A percentile compares a stretch with the other conserved stretches of the same genome.
Evolutionary conservation across 2,113 vertebrate species (phyloP).

Genomic region (Hippocampus mohnikei): DNA sequence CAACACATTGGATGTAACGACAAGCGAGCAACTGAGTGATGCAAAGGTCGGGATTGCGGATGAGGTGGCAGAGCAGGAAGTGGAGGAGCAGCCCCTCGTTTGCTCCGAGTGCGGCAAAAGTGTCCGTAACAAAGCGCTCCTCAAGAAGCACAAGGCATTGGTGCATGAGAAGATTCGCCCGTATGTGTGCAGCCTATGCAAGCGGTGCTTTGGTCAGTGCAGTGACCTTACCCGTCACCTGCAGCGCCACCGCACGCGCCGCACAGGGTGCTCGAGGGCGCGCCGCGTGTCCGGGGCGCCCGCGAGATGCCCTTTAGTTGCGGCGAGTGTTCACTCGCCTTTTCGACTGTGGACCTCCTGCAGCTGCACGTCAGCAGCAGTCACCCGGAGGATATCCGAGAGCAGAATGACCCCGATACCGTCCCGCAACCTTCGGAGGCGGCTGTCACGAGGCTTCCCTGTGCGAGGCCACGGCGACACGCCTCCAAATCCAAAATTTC

Average conservation of each 20-base stretch:
- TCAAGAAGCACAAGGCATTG: conserved; percentile 37
- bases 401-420: conserved; percentile 14
- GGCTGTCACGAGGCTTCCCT: background rate
- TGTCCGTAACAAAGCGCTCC: conserved; percentile 23
- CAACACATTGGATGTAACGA: background rate
- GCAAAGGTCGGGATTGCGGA: background rate
- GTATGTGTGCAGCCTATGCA: conserved; percentile 56
- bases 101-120: conserved; percentile 48
- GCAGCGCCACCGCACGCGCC: conserved; percentile 28
- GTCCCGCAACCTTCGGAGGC: background rate
- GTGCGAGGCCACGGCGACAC: conserved; percentile 51
- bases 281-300: background rate
- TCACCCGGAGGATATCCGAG: conserved; percentile 25
- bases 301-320: conserved; percentile 32
- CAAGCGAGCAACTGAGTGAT: background rate
- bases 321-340: conserved; percentile 23
- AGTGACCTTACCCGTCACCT: conserved; percentile 57
- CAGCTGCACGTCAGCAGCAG: conserved; percentile 41
- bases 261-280: background rate
- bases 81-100: background rate
- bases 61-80: conserved; percentile 8
- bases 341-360: conserved; percentile 40
- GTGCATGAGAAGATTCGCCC: conserved; percentile 51
- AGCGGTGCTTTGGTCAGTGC: conserved; percentile 57
- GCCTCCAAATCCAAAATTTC: conserved; percentile 47